Conservation (phyloP, 2,797 vertebrate species). For the Octomys mimax region DNA sequence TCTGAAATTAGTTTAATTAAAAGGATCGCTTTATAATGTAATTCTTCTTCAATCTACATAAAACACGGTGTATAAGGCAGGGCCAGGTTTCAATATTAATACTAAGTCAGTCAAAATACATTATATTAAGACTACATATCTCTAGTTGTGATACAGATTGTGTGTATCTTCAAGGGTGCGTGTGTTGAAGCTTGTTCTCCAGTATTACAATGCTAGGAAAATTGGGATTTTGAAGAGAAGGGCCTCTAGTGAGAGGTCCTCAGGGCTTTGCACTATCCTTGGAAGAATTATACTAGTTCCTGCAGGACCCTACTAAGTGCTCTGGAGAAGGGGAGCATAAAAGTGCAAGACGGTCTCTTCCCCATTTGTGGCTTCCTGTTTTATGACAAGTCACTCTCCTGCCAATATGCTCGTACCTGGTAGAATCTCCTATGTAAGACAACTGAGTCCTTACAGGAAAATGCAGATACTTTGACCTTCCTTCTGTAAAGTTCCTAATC, state of each 20-base stretch:
- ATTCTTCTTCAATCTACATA: neutral
- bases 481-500: neutral
- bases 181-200: neutral
- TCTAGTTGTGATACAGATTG: neutral
- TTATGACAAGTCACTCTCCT: neutral
- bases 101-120: neutral
- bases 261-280: neutral
- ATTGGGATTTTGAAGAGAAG: neutral
- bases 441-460: neutral
- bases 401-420: too few relatives aligned
- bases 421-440: neutral
- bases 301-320: neutral
- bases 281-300: neutral
- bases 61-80: neutral
- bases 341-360: neutral
- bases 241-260: too few relatives aligned
- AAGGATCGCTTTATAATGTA: neutral
- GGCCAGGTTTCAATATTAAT: neutral
- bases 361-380: neutral
- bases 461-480: neutral
- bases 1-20: constrained; percentile 46
- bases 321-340: neutral
- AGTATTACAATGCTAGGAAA: neutral
- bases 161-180: neutral
- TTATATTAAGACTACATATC: too few relatives aligned